Evolutionary conservation across 92 coral and sea anemone genomes (phyloP).

Genomic region (Metridium senile): DNA sequence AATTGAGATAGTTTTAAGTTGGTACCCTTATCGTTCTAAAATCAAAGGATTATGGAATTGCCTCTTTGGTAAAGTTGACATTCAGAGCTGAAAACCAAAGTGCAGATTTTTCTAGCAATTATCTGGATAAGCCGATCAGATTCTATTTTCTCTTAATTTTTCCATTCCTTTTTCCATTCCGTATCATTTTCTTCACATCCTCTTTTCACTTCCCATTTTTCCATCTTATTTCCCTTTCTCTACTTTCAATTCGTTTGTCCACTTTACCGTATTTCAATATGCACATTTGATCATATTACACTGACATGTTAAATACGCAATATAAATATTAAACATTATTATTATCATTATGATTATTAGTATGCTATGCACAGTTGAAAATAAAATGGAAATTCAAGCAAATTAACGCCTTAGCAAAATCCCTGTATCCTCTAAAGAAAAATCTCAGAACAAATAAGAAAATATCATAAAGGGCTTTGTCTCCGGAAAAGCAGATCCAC

Average conservation of each 20-base stretch:
- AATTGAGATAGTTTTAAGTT: background rate
- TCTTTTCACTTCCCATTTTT: background rate
- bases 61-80: background rate
- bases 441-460: background rate
- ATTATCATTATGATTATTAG: too few relatives aligned
- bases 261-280: background rate
- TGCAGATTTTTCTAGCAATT: background rate
- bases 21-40: background rate
- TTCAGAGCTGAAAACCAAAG: background rate
- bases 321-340: too few relatives aligned
- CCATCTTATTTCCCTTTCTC: background rate
- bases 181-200: background rate
- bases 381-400: too few relatives aligned
- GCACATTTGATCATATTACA: background rate
- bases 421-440: background rate
- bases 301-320: too few relatives aligned
- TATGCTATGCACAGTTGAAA: too few relatives aligned
- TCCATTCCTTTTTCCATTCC: background rate
- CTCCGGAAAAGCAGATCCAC: background rate
- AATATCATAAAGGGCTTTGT: background rate
- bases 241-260: background rate
- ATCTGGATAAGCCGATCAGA: background rate
- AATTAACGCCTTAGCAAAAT: background rate
- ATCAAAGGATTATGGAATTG: constrained; percentile 1
- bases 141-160: too few relatives aligned